phyloP scores from a whole-genome alignment of 2,797 vertebrate genomes.

The Neosilurus mollespiculum region DNA sequence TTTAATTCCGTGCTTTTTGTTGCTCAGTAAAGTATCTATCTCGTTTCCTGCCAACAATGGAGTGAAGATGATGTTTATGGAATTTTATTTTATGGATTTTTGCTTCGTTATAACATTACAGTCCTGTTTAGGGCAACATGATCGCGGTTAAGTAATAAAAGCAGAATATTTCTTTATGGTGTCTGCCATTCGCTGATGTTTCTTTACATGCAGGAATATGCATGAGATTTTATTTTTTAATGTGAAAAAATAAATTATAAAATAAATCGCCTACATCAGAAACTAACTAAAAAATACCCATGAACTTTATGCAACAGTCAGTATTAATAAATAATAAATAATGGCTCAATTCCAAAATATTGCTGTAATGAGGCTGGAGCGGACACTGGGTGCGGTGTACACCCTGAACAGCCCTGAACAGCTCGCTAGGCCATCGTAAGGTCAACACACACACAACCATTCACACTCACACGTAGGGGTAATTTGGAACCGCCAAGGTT shows the following conservation, averaged over 20 bases:
- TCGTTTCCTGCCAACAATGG: neutral
- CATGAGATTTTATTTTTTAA: neutral
- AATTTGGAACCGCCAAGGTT: no score
- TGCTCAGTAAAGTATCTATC: neutral
- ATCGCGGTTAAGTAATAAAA: neutral
- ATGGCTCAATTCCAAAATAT: neutral
- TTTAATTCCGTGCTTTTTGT: neutral
- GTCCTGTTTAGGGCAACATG: neutral
- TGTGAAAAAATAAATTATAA: neutral
- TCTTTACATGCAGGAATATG: neutral
- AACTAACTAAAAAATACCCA: neutral
- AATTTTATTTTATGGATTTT: conserved; percentile 2
- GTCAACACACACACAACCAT: no score
- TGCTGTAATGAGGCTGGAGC: no score
- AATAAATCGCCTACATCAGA: neutral
- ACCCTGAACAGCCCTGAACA: no score
- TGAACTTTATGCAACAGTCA: neutral
- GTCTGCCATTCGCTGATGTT: no score
- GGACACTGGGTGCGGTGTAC: no score
- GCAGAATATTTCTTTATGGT: neutral
- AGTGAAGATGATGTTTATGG: neutral
- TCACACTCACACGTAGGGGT: no score
- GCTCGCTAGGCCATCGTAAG: no score
- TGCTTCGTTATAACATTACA: neutral
- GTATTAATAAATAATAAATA: neutral